phyloP scores from a whole-genome alignment of 1,140 invertebrate genomes.

The Galendromus occidentalis region DNA sequence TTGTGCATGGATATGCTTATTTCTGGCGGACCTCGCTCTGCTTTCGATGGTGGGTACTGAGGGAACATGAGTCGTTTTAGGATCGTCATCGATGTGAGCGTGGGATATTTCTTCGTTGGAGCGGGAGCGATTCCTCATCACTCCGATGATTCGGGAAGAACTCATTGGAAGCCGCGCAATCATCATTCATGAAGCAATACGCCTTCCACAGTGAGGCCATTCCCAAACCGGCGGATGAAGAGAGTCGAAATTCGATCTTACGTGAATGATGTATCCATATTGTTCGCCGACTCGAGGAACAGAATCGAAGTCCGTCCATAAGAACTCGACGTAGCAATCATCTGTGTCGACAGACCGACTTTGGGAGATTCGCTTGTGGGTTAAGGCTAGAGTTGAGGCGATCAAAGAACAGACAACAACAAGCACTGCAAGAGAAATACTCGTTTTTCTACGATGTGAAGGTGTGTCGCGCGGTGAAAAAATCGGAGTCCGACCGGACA shows the following conservation, averaged over 20 bases:
- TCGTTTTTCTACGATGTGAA: too few relatives aligned
- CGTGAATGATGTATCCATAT: neutral
- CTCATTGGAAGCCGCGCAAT: too few relatives aligned
- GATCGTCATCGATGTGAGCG: too few relatives aligned
- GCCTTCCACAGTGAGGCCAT: too few relatives aligned
- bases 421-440: neutral
- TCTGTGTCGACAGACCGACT: neutral
- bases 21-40: neutral
- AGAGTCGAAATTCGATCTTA: neutral
- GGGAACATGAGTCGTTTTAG: too few relatives aligned
- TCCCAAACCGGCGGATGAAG: too few relatives aligned
- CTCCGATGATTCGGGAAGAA: too few relatives aligned
- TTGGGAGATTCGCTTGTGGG: neutral
- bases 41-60: neutral
- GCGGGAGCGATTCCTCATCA: too few relatives aligned
- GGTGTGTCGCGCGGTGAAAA: too few relatives aligned
- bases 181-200: too few relatives aligned
- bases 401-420: neutral
- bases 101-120: too few relatives aligned
- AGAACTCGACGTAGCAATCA: slow-evolving; percentile 4
- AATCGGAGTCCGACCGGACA: neutral
- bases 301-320: neutral
- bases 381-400: neutral
- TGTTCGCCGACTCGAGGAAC: neutral
- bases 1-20: slow-evolving; percentile 4